Base-by-base conservation (phyloP, 2,797 vertebrate species). In the Garrulus glandarius region DNA sequence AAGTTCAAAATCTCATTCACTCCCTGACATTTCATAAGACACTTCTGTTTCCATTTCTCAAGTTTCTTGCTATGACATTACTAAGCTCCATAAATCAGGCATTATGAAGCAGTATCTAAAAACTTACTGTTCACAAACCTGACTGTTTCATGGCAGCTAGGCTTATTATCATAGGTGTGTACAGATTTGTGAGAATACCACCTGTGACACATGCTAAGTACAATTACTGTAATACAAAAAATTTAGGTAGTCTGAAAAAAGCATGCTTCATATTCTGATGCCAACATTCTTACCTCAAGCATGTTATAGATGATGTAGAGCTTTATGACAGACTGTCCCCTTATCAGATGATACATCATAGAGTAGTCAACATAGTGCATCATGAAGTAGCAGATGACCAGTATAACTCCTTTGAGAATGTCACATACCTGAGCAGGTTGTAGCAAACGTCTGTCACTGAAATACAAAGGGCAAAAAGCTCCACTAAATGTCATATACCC, bases 231-330 rank as follows among this genome's bases (percentile, higher is more conserved):
- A 49, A 76, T 10, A 55, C 3, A 34, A 37, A 53, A 4, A 85
- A 65, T 77, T 83, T 30, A 76, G 11, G 43, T 24, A 52, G 46
- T n/a, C 18, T 61, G 46, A 79, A 84, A 89, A 84, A 84, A 84
- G 29, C 61, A 87, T 81, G 49, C 47, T 86, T 90, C 50, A 32
- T 64, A 76, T 77, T 82, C 39, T 37, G 18, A 84, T 93, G 57
- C 32, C 55, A 75, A 68, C 30, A 47, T 76, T 56, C 89, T 92
- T 98, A 99, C 99, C 99, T 99, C 99, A 46, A 99, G 98, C 99
- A 99, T 99, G 97, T 99, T 99, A 98, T 99, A 99, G 98, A 99
- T 99, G 97, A 99, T 99, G 97, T 99, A 99, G 95, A 99, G 99
- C 95, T 99, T 99, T 98, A 99, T 99, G 98, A 99, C 99, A 9